Evolutionary conservation across 2,888 invertebrate genomes (phyloP).

Genomic region (Nowickia ferox): DNA sequence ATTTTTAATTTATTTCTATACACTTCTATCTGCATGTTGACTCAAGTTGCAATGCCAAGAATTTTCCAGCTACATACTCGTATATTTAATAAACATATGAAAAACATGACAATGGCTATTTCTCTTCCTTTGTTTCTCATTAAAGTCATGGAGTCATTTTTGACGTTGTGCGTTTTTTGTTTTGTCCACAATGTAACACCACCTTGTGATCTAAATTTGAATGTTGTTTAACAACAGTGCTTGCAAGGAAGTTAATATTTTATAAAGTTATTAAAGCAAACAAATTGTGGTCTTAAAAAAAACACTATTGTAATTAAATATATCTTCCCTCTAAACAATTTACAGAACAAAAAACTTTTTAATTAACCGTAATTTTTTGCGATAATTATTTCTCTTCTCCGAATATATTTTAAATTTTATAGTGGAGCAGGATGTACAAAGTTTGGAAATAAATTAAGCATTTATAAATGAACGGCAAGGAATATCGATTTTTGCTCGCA

Average conservation of each 20-base stretch:
- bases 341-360: not conserved
- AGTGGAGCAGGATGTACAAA: too few relatives aligned
- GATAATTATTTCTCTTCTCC: too few relatives aligned
- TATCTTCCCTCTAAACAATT: not conserved
- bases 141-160: not conserved
- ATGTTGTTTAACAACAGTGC: not conserved
- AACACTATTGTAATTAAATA: not conserved
- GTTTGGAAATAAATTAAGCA: too few relatives aligned
- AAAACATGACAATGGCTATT: not conserved
- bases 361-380: not conserved
- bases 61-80: not conserved
- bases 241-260: constrained; percentile 13
- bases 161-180: not conserved
- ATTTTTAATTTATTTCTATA: constrained; percentile 37
- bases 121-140: not conserved
- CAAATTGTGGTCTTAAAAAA: not conserved
- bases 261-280: constrained; percentile 5
- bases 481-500: too few relatives aligned
- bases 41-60: constrained; percentile 28
- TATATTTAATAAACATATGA: constrained; percentile 49
- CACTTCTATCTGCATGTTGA: constrained; percentile 21
- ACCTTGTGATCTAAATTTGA: not conserved
- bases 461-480: too few relatives aligned
- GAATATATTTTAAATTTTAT: too few relatives aligned
- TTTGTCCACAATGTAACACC: not conserved